phyloP scores from a whole-genome alignment of 2,797 vertebrate genomes.

The Atherinosoma microstoma region DNA sequence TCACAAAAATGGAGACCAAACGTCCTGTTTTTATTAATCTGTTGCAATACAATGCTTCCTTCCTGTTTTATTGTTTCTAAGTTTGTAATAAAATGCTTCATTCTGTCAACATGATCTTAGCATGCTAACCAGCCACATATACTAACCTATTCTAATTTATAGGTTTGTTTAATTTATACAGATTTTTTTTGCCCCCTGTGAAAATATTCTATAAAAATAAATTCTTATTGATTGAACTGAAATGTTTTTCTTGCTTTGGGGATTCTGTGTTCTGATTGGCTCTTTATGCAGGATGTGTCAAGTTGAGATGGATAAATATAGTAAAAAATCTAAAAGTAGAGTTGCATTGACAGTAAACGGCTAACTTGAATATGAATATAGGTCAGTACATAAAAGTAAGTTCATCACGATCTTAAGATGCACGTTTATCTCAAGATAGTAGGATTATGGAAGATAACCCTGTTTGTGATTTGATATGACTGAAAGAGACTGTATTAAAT shows the following conservation, averaged over 20 bases:
- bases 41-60: background rate
- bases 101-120: constrained; percentile 20
- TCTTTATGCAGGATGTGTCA: no score
- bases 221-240: constrained; percentile 41
- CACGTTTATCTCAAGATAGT: no score
- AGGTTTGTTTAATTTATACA: constrained; percentile 67
- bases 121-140: constrained; percentile 17
- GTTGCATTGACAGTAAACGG: no score
- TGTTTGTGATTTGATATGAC: no score
- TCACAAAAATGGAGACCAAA: background rate
- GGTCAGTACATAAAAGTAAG: no score
- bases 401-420: no score
- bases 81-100: constrained; percentile 23
- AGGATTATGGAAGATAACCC: no score
- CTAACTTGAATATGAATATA: no score
- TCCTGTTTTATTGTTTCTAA: background rate
- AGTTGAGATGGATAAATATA: no score
- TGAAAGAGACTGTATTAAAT: no score
- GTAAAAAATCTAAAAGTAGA: no score
- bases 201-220: constrained; percentile 68
- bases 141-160: constrained; percentile 47
- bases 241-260: background rate
- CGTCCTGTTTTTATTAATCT: background rate
- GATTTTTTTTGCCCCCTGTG: constrained; percentile 34
- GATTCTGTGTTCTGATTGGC: no score